Percentiles rank a stretch among this genome's conserved stretches.
These are phyloP conservation scores for Isurus oxyrinchus DNA, from an alignment of 2,113 vertebrate genomes.

Conservation along the genomic window DNA sequence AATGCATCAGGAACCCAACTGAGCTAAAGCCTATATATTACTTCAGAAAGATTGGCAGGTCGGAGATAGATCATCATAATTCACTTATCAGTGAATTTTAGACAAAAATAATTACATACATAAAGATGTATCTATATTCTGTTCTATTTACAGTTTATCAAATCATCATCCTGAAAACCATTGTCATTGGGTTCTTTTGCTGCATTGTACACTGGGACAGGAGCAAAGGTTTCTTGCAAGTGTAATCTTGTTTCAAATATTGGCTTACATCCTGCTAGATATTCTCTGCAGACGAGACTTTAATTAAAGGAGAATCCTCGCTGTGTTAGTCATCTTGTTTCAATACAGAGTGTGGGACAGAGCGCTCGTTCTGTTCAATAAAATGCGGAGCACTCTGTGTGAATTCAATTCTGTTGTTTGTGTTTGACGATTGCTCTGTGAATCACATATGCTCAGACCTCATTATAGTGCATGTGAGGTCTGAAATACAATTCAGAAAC, in stretches of 20 bases:
- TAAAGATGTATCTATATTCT: not conserved
- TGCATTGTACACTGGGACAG: not conserved
- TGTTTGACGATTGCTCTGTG: constrained; percentile 8
- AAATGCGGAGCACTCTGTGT: not conserved
- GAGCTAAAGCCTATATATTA: not conserved
- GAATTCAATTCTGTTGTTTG: constrained; percentile 12
- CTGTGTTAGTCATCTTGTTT: constrained; percentile 23
- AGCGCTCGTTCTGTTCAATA: not conserved
- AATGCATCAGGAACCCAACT: not conserved
- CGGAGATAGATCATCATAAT: not conserved
- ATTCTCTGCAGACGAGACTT: constrained; percentile 18
- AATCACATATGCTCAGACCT: not conserved
- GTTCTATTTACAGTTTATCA: not conserved
- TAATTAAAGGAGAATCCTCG: constrained; percentile 27
- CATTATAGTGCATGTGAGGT: not conserved
- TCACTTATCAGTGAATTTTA: not conserved
- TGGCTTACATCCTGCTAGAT: constrained; percentile 30
- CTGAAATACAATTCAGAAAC: not conserved
- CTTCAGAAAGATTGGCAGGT: not conserved
- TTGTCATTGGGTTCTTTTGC: not conserved
- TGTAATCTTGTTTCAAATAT: constrained; percentile 35
- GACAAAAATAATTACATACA: not conserved
- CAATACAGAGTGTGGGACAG: not conserved
- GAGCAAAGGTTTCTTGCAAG: constrained; percentile 21
- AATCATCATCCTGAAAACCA: not conserved